Evolutionary conservation across 1,140 invertebrate genomes (phyloP).

Genomic region (Drosophila paulistorum): DNA sequence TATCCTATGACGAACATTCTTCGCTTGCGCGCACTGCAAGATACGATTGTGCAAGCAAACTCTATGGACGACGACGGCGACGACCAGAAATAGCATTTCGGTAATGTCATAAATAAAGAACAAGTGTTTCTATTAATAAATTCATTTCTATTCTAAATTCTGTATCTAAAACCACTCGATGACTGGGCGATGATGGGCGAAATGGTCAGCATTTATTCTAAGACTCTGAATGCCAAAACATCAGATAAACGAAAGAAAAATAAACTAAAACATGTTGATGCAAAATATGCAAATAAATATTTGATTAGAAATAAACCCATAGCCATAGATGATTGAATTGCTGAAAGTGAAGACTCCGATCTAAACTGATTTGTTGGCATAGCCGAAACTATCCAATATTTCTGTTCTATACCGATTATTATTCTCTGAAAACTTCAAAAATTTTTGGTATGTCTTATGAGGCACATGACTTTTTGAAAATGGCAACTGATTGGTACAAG

Average conservation of each 20-base stretch:
- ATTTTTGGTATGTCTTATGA: too few relatives aligned
- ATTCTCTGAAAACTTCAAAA: too few relatives aligned
- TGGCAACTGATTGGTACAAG: too few relatives aligned
- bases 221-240: constrained; percentile 6
- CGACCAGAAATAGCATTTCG: constrained; percentile 14
- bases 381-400: too few relatives aligned
- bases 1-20: not conserved
- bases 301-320: not conserved
- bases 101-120: constrained; percentile 21
- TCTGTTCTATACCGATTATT: too few relatives aligned
- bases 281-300: not conserved
- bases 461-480: too few relatives aligned
- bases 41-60: not conserved
- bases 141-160: constrained; percentile 6
- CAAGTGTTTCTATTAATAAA: constrained; percentile 21
- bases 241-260: not conserved
- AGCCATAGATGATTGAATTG: not conserved
- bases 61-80: not conserved
- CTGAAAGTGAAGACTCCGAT: not conserved
- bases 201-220: constrained; percentile 8
- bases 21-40: not conserved
- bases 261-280: not conserved
- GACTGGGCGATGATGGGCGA: not conserved
- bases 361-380: too few relatives aligned
- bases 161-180: constrained; percentile 16